Conservation (phyloP, 2,797 vertebrate species). For the Pachyuromys duprasi region DNA sequence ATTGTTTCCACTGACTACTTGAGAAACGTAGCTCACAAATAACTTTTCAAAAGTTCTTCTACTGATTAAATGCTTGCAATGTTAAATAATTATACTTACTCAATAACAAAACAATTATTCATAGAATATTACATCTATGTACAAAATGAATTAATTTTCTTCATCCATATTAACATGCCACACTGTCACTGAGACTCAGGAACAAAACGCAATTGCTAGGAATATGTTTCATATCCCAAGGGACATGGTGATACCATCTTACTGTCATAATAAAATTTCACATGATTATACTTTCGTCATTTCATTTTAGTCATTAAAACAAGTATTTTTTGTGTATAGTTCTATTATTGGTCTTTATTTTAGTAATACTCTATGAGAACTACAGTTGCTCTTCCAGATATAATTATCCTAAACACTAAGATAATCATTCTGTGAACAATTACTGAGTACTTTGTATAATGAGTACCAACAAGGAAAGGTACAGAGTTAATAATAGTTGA, state of each 20-base stretch:
- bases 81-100: conserved; percentile 8
- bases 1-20: background rate
- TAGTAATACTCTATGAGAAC: background rate
- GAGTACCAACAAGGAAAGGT: conserved; percentile 11
- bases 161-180: conserved; percentile 15
- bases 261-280: background rate
- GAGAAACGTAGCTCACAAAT: conserved; percentile 2
- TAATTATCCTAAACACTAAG: conserved; percentile 16
- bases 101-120: conserved; percentile 24
- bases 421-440: background rate
- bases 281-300: background rate
- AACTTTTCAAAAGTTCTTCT: conserved; percentile 24
- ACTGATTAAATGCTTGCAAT: background rate
- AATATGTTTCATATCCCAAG: background rate
- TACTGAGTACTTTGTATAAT: background rate
- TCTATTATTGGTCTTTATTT: background rate
- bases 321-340: background rate
- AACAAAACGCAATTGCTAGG: background rate
- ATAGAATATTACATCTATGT: background rate
- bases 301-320: conserved; percentile 8
- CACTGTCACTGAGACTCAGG: background rate
- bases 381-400: background rate
- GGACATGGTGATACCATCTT: background rate
- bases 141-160: background rate
- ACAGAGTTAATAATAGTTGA: conserved; percentile 41